phyloP scores from a whole-genome alignment of 2,113 vertebrate species.

The Chlorodrepanis virens region DNA sequence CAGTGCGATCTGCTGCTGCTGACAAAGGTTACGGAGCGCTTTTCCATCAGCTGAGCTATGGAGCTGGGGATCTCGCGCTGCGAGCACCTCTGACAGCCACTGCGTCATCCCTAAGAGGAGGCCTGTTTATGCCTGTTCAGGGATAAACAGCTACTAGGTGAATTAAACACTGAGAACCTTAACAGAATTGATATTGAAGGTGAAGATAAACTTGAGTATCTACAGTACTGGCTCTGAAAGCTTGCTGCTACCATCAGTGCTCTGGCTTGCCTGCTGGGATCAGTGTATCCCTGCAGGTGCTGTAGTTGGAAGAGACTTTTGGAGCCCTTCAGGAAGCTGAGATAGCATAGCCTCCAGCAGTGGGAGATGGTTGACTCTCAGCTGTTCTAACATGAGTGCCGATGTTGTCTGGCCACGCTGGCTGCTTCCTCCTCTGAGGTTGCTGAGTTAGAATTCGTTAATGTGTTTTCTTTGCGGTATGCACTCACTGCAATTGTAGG shows the following conservation, averaged over 20 bases:
- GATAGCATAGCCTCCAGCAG: background rate
- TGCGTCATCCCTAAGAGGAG: background rate
- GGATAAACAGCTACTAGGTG: background rate
- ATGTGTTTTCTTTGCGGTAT: background rate
- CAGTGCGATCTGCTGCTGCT: background rate
- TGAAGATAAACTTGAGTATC: background rate
- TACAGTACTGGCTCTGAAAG: background rate
- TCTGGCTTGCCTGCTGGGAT: background rate
- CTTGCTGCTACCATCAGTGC: background rate
- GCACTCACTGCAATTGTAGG: accelerated
- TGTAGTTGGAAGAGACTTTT: background rate
- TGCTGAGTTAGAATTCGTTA: background rate
- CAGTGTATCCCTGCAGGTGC: background rate
- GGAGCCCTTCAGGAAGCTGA: background rate
- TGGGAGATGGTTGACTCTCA: background rate
- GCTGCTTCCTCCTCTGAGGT: background rate
- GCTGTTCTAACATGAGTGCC: background rate
- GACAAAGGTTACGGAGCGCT: accelerated
- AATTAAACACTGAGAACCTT: background rate
- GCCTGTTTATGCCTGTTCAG: background rate
- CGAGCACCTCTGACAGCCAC: background rate
- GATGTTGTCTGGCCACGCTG: background rate
- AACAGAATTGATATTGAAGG: background rate
- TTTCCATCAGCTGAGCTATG: background rate
- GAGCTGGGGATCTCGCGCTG: background rate